These are phyloP conservation scores for Leptobrachium leishanense DNA, from an alignment of 2,113 vertebrate genomes.

Conservation along the genomic window DNA sequence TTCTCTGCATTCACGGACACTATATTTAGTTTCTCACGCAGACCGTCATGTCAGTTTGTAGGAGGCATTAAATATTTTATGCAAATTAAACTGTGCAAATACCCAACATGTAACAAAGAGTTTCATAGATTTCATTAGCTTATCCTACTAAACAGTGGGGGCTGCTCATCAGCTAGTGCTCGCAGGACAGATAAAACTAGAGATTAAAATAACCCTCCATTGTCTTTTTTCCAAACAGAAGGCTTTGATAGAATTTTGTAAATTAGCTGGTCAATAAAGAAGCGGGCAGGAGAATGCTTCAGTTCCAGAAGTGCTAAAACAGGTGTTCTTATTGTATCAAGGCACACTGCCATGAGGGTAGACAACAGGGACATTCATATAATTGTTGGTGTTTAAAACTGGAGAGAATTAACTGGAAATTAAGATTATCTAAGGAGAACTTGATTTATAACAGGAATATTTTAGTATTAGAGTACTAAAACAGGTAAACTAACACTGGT, in stretches of 20 bases:
- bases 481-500: no score
- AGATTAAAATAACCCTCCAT: constrained; percentile 9
- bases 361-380: no score
- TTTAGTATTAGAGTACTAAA: no score
- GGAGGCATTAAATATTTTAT: constrained; percentile 46
- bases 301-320: background rate
- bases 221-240: background rate
- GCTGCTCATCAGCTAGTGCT: constrained; percentile 2
- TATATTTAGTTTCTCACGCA: constrained; percentile 39
- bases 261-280: constrained; percentile 13
- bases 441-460: no score
- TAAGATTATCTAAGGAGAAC: no score
- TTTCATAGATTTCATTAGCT: constrained; percentile 8
- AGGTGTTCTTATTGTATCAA: background rate
- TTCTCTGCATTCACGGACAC: constrained; percentile 26
- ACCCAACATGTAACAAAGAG: constrained; percentile 23
- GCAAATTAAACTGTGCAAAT: constrained; percentile 17
- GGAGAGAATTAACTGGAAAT: no score
- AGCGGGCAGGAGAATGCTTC: background rate
- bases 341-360: no score
- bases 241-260: constrained; percentile 6
- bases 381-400: no score
- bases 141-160: constrained; percentile 13
- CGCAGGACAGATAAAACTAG: constrained; percentile 2
- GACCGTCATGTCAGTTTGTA: constrained; percentile 40